Base-by-base conservation (phyloP, 2,888 invertebrate species). In the Eucera pruinosa region DNA sequence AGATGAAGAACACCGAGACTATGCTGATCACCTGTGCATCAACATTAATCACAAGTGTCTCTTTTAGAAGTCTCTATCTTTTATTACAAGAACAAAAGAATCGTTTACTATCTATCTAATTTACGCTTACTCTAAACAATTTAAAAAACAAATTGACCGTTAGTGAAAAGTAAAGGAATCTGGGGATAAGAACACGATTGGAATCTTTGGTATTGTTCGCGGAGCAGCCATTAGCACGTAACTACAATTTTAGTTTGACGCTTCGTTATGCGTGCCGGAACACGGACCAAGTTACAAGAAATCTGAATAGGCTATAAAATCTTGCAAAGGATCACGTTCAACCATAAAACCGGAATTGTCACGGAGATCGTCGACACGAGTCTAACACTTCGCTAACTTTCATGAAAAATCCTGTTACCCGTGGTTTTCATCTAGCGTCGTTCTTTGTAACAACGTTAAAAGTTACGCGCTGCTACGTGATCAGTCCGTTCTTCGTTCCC, bases 1-100 rank as follows among this genome's bases (percentile, higher is more conserved):
- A 98, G 93, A 99, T 99, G 95, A 99, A 99, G 95, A 99, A 99
- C 91, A 99, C 98, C 86, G 99, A 99, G 92, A 99, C 96, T 85
- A 99, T 97, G 88, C 99, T 99, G 92, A 99, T 97, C 90, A 98
- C 97, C 99, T 99, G 96, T 48, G 65, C 23, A 54, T 57, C 57
- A 66, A 5, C 0, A 33, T 60, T 33, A 60, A n/a, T 6, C n/a
- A n/a, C n/a, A n/a, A n/a, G n/a, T n/a, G n/a, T n/a, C n/a, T n/a
- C n/a, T n/a, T n/a, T n/a, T n/a, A n/a, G n/a, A n/a, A n/a, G n/a
- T n/a, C n/a, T n/a, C n/a, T n/a, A n/a, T n/a, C n/a, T n/a, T n/a
- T n/a, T n/a, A n/a, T n/a, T n/a, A n/a, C n/a, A n/a, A n/a, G n/a
- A n/a, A n/a, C n/a, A n/a, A n/a, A n/a, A n/a, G n/a, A n/a, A n/a